Base-by-base conservation (phyloP, 2,888 invertebrate species). In the Oasisia sp. region DNA sequence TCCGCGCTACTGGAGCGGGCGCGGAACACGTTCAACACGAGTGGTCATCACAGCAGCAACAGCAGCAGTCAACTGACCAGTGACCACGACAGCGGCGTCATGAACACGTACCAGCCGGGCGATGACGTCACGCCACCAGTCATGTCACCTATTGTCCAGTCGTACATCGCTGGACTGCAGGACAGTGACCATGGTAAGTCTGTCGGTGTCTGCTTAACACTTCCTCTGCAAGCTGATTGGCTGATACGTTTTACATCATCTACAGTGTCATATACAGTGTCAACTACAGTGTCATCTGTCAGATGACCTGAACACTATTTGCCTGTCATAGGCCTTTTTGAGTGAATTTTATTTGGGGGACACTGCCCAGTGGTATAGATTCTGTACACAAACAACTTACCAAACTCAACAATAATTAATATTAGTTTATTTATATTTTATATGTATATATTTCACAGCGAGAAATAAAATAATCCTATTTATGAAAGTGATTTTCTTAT, bases 41-140 rank as follows among this genome's bases (percentile, higher is more conserved):
- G 90, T 27, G 91, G 38, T 19, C 91, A 91, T 56, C 89, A 91
- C 74, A 56, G 91, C 32, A 90, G 89, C 32, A 90, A 91, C 32
- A 91, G 91, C 90, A 89, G 58, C 32, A 92, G 91, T 58, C 92
- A 92, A 11, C 91, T 91, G 38, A 92, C 91, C 32, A 93, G 93
- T 58, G 93, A 93, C 90, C 93, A 93, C 50, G 93, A 93, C 89
- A 93, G 93, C 89, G 93, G 93, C 1, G 93, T 93, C 27, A 93
- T 74, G 74, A 93, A 92, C 92, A 92, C 91, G 0, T 93, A 92
- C 12, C 74, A 91, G 90, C 91, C 93, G 9, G 89, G 45, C 1
- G 92, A 92, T 8, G 92, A 93, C 45, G 91, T 91, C 89, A 93
- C 93, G 32, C 92, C 93, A 0, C 92, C 92, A 1, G 44, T 45